Evolutionary conservation across 2,113 vertebrate genomes (phyloP).

Genomic region (Callopanchax toddi): DNA sequence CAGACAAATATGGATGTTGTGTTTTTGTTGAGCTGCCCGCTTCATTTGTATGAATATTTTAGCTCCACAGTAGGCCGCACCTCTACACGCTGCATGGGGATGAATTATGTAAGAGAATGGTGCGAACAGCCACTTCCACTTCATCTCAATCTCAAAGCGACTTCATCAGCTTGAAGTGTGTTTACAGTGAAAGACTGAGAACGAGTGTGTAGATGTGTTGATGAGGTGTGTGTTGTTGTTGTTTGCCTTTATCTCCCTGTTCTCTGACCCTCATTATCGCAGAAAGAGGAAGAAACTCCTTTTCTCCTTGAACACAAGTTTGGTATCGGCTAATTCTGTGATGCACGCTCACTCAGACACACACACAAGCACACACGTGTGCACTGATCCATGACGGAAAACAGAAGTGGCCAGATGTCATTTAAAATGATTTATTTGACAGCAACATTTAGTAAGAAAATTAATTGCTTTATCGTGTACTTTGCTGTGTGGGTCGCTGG

Average conservation of each 20-base stretch:
- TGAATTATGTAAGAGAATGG: constrained; percentile 67
- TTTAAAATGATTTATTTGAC: constrained; percentile 34
- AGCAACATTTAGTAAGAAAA: constrained; percentile 20
- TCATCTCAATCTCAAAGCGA: constrained; percentile 44
- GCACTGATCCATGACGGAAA: constrained; percentile 24
- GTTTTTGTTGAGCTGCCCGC: constrained; percentile 40
- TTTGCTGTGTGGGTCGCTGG: not conserved
- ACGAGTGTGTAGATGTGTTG: not conserved
- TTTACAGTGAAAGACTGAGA: constrained; percentile 17
- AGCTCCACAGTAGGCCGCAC: constrained; percentile 52
- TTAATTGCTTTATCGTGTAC: not conserved
- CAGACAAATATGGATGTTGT: constrained; percentile 22
- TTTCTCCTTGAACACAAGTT: constrained; percentile 32
- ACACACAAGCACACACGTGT: not conserved
- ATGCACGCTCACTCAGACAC: not conserved
- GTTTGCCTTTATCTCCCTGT: constrained; percentile 12
- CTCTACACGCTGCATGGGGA: constrained; percentile 35
- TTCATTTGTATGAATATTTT: constrained; percentile 72
- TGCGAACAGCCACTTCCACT: constrained; percentile 55
- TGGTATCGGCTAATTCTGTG: constrained; percentile 13
- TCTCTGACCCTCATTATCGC: constrained; percentile 23
- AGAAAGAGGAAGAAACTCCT: constrained; percentile 16
- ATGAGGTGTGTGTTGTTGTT: constrained; percentile 2
- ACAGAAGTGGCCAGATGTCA: constrained; percentile 8
- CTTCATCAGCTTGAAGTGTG: constrained; percentile 43